phyloP scores from a whole-genome alignment of 2,113 vertebrate genomes.

The Eurypyga helias region DNA sequence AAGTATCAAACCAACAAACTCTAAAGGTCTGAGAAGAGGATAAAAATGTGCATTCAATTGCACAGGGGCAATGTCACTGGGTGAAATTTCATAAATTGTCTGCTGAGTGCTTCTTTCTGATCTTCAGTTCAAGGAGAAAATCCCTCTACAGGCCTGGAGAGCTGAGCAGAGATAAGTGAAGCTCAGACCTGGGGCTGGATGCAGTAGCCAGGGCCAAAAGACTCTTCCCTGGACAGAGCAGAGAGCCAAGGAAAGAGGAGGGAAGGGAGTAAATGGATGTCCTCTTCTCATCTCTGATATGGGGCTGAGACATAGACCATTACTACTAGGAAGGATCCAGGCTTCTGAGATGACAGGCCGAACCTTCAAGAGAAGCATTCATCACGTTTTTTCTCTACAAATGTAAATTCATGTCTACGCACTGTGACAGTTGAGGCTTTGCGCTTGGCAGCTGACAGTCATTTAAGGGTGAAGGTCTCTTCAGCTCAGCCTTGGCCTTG shows the following conservation, averaged over 20 bases:
- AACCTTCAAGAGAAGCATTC: neutral
- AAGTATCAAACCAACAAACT: neutral
- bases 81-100: neutral
- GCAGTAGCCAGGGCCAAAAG: neutral
- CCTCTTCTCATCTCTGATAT: neutral
- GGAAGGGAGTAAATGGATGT: neutral
- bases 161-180: neutral
- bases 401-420: accelerated
- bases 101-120: neutral
- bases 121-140: neutral
- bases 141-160: neutral
- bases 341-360: neutral
- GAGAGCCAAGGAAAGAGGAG: neutral
- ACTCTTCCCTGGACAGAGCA: neutral
- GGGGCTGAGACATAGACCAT: neutral
- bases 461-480: neutral
- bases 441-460: neutral
- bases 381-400: neutral
- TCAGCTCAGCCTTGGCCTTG: neutral
- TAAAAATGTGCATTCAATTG: neutral
- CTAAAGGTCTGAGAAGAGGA: neutral
- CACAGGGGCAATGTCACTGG: neutral
- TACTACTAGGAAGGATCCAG: neutral
- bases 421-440: neutral
- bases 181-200: neutral